Percentiles rank a stretch among this genome's conserved stretches.
phyloP scores from a whole-genome alignment of 2,113 vertebrate genomes.

The Propithecus coquereli region DNA sequence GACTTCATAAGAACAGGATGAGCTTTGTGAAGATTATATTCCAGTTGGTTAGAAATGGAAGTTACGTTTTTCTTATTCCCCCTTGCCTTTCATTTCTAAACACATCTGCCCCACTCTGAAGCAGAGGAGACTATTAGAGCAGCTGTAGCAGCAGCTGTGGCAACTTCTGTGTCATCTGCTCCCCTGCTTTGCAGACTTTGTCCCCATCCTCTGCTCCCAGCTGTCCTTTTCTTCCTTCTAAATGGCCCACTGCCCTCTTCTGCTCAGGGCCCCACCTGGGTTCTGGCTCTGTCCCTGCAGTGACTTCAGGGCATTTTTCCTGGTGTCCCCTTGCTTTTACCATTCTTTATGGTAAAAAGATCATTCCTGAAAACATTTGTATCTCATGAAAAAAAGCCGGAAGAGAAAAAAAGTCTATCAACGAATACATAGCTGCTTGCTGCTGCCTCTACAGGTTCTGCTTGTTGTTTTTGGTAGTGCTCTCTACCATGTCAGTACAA shows the following conservation, averaged over 20 bases:
- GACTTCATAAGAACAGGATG: constrained; percentile 22
- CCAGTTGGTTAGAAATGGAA: constrained; percentile 45
- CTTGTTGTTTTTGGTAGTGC: background rate
- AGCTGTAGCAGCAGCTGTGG: constrained; percentile 48
- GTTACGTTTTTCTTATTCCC: background rate
- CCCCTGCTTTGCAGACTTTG: background rate
- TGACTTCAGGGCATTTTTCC: background rate
- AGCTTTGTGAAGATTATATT: constrained; percentile 45
- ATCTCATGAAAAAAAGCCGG: background rate
- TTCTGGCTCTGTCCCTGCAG: background rate
- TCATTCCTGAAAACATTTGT: background rate
- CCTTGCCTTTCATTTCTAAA: constrained; percentile 33
- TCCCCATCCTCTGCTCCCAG: background rate
- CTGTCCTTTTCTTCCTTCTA: background rate
- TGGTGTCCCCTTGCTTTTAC: background rate
- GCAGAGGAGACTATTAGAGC: background rate
- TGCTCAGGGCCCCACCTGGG: background rate
- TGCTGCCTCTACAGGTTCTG: background rate
- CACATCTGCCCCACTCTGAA: background rate
- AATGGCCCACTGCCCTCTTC: background rate
- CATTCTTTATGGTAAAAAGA: background rate
- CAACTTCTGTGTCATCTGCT: background rate
- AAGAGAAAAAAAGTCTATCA: background rate
- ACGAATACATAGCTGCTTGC: background rate
- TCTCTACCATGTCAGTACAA: background rate